Percentiles rank a stretch among this genome's conserved stretches.
Conservation (phyloP, 2,113 vertebrate species). For the Terrapene triunguis region DNA sequence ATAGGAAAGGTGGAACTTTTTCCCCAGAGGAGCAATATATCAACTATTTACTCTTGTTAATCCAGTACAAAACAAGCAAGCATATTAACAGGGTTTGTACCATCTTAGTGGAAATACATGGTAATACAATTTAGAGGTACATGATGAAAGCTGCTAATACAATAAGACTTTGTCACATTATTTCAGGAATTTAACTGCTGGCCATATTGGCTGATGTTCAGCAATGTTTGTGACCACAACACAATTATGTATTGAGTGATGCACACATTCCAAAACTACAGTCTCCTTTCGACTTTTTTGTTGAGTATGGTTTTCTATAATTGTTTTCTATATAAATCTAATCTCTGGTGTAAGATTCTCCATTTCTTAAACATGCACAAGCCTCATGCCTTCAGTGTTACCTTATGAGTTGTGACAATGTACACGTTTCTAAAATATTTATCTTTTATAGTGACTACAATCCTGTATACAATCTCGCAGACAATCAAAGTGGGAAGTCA, state of each 20-base stretch:
- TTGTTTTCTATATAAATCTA: background rate
- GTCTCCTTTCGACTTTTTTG: background rate
- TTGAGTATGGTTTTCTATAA: background rate
- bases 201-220: background rate
- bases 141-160: constrained; percentile 43
- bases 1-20: background rate
- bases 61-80: background rate
- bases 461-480: background rate
- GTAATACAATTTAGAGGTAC: constrained; percentile 39
- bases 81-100: background rate
- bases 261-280: background rate
- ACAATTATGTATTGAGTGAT: constrained; percentile 1
- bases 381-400: background rate
- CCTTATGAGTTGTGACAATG: background rate
- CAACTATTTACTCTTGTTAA: background rate
- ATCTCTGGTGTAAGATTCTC: background rate
- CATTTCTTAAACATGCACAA: background rate
- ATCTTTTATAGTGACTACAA: background rate
- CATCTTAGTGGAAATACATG: background rate
- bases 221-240: background rate
- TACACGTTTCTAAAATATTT: constrained; percentile 1
- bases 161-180: constrained; percentile 29
- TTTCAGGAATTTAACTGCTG: constrained; percentile 35
- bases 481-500: background rate
- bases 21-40: background rate